Conservation (phyloP, 2,113 vertebrate genomes). For the Oophaga pumilio region DNA sequence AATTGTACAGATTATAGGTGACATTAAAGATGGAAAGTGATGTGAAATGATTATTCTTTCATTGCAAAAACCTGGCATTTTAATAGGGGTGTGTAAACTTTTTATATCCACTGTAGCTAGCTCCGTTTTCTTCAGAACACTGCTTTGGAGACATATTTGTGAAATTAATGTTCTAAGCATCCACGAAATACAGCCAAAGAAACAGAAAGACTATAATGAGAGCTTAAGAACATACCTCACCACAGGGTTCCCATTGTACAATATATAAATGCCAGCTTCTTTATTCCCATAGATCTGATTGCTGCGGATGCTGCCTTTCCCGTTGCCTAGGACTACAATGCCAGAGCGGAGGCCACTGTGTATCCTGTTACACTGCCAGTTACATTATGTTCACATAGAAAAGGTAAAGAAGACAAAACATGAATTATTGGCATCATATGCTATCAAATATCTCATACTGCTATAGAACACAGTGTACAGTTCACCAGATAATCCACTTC, state of each 20-base stretch:
- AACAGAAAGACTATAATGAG: constrained; percentile 12
- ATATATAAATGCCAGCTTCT: constrained; percentile 91
- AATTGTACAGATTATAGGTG: too few species aligned
- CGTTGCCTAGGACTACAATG: constrained; percentile 87
- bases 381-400: constrained; percentile 57
- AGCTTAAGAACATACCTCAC: constrained; percentile 77
- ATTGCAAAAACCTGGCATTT: too few species aligned
- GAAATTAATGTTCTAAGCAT: constrained; percentile 21
- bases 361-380: constrained; percentile 87
- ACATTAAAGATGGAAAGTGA: too few species aligned
- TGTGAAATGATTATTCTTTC: too few species aligned
- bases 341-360: constrained; percentile 90
- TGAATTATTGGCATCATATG: background rate
- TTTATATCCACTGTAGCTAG: background rate
- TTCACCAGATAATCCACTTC: background rate
- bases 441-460: background rate
- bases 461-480: background rate
- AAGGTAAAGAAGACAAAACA: constrained; percentile 19
- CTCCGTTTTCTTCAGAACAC: background rate
- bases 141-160: constrained; percentile 19
- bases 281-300: constrained; percentile 94
- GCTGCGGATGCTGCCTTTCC: constrained; percentile 87
- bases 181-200: background rate
- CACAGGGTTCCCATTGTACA: constrained; percentile 87
- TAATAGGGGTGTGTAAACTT: too few species aligned